Conservation (phyloP, 2,888 invertebrate genomes). For the Meandrusa payeni region DNA sequence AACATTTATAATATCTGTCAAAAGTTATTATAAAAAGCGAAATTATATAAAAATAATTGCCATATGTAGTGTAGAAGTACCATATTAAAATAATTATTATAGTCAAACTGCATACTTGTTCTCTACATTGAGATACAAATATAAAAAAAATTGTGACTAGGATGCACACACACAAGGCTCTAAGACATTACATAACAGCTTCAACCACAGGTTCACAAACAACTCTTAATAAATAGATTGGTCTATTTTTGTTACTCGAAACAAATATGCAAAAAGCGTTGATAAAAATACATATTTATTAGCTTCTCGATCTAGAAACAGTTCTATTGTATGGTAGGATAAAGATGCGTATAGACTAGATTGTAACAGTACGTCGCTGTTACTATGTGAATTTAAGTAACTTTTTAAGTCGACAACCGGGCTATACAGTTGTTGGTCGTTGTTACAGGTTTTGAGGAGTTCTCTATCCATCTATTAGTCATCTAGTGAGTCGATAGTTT, state of each 20-base stretch:
- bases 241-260: slow-evolving; percentile 13
- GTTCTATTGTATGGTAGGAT: slow-evolving; percentile 7
- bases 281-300: slow-evolving; percentile 18
- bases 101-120: slow-evolving; percentile 12
- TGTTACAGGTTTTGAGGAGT: too few relatives aligned
- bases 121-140: slow-evolving; percentile 14
- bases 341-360: slow-evolving; percentile 6
- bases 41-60: slow-evolving; percentile 1
- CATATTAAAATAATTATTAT: slow-evolving; percentile 8
- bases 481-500: too few relatives aligned
- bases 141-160: slow-evolving; percentile 24
- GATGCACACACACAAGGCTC: slow-evolving; percentile 20
- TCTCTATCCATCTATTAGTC: too few relatives aligned
- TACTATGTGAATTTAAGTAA: too few relatives aligned
- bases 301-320: slow-evolving; percentile 10
- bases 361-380: too few relatives aligned
- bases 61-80: slow-evolving; percentile 9
- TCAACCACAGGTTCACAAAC: slow-evolving; percentile 6
- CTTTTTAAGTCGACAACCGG: too few relatives aligned
- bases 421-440: too few relatives aligned
- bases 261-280: slow-evolving; percentile 17
- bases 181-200: slow-evolving; percentile 13
- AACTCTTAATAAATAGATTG: slow-evolving; percentile 14
- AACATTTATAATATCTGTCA: slow-evolving; percentile 3
- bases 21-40: not conserved